Conservation (phyloP, 1,140 invertebrate species). For the Drosophila baimaii region DNA sequence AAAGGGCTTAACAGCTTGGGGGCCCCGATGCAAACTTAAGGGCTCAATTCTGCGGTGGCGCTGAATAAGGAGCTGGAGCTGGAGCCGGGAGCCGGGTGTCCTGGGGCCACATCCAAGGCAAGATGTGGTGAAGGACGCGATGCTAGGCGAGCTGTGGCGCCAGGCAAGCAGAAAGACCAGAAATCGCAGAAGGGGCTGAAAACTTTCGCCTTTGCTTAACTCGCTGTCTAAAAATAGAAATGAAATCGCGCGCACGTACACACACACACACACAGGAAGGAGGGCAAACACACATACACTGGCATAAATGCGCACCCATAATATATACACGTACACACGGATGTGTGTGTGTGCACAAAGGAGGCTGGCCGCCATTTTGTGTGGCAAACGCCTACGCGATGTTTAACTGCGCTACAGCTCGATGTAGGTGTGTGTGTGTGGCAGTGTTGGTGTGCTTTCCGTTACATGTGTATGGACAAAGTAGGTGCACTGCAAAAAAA, state of each 20-base stretch:
- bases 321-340: neutral
- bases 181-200: slow-evolving; percentile 44
- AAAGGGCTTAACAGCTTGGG: slow-evolving; percentile 54
- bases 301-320: slow-evolving; percentile 11
- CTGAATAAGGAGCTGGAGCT: neutral
- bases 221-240: slow-evolving; percentile 77
- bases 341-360: slow-evolving; percentile 62
- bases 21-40: slow-evolving; percentile 22
- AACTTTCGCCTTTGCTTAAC: slow-evolving; percentile 69
- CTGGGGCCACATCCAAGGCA: slow-evolving; percentile 9
- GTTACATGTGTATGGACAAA: slow-evolving; percentile 24
- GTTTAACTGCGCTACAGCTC: slow-evolving; percentile 44
- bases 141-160: slow-evolving; percentile 54
- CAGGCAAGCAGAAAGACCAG: slow-evolving; percentile 41
- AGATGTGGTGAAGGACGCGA: slow-evolving; percentile 44
- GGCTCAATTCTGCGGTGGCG: slow-evolving; percentile 27
- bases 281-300: slow-evolving; percentile 28
- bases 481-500: slow-evolving; percentile 17
- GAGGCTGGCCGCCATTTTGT: slow-evolving; percentile 79
- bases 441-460: slow-evolving; percentile 22
- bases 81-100: neutral
- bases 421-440: slow-evolving; percentile 25
- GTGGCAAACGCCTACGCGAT: slow-evolving; percentile 70
- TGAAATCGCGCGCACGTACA: slow-evolving; percentile 79
- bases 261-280: slow-evolving; percentile 29